Base-by-base conservation (phyloP, 2,113 vertebrate genomes). In the Chloropsis hardwickii region DNA sequence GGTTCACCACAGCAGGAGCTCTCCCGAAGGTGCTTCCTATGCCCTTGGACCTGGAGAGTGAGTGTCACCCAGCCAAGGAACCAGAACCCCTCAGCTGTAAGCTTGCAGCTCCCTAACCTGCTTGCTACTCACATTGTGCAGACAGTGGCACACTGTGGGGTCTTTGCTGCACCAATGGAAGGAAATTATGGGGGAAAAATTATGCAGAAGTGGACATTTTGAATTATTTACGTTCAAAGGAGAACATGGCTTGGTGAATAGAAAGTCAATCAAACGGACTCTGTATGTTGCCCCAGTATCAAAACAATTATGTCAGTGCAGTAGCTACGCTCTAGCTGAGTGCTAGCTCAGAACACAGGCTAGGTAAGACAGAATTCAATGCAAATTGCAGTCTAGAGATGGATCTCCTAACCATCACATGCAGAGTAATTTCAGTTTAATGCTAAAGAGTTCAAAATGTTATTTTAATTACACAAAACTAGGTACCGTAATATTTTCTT, bases 241-340 rank as follows among this genome's bases (percentile, higher is more conserved):
- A 77, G 40, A 87, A 79, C 3, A 40, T 23, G 39, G 16, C 8
- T 73, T 80, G 57, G 47, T 74, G 47, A 81, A 86, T 2, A 76
- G 23, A n/a, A 50, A 45, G 58, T 47, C 42, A 90, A 39, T 47
- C 33, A 62, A 86, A 50, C 7, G 17, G 22, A 18, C 28, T 58
- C 25, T 1, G 0, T 20, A 48, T 5, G 5, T 58, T 74, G 12
- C 24, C 47, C 5, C 8, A 33, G 14, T 9, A 72, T 3, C 5
- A 29, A 57, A 58, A 76, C 7, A 65, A 60, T 31, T 29, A 16
- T 3, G 10, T 33, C 5, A 0, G 35, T 27, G 54, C 40, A 60
- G 31, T 21, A 42, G 81, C 31, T 33, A 40, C 16, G 44, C n/a
- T 61, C 48, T 35, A 79, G 31, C 5, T 1, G 1, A 71, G 56